phyloP scores from a whole-genome alignment of 2,888 invertebrate genomes.

The Drosophila suboccidentalis region DNA sequence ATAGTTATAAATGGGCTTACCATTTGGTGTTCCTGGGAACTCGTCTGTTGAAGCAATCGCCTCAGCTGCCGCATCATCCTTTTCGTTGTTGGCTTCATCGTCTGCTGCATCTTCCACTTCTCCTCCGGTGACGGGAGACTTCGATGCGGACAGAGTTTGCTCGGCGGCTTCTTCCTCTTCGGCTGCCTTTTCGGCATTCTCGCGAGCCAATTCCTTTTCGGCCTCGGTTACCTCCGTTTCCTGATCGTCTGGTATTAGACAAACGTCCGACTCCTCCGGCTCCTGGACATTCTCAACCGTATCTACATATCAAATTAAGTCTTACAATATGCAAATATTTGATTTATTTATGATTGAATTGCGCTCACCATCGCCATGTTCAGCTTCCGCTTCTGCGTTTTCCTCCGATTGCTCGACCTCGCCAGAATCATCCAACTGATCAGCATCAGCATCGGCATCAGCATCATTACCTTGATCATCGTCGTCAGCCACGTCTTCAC shows the following conservation, averaged over 20 bases:
- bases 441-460: background rate
- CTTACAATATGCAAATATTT: background rate
- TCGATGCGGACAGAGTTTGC: slow-evolving; percentile 44
- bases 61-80: slow-evolving; percentile 11
- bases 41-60: slow-evolving; percentile 41
- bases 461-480: slow-evolving; percentile 41
- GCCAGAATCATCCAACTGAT: slow-evolving; percentile 23
- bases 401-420: slow-evolving; percentile 51
- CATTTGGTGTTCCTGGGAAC: slow-evolving; percentile 35
- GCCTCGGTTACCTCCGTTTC: slow-evolving; percentile 89
- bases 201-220: slow-evolving; percentile 87
- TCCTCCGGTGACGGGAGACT: slow-evolving; percentile 41
- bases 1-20: slow-evolving; percentile 40
- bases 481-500: slow-evolving; percentile 29
- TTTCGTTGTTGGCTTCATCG: slow-evolving; percentile 35
- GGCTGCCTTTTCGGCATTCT: slow-evolving; percentile 84
- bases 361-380: slow-evolving; percentile 69
- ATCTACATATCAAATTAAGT: slow-evolving; percentile 62
- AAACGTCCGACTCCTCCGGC: slow-evolving; percentile 89
- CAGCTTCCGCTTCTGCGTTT: slow-evolving; percentile 23
- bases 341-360: background rate
- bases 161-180: slow-evolving; percentile 68
- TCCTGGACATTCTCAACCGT: slow-evolving; percentile 86
- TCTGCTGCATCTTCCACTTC: slow-evolving; percentile 14
- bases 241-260: slow-evolving; percentile 90